phyloP scores from a whole-genome alignment of 2,888 invertebrate genomes.

The Torymus texanus region DNA sequence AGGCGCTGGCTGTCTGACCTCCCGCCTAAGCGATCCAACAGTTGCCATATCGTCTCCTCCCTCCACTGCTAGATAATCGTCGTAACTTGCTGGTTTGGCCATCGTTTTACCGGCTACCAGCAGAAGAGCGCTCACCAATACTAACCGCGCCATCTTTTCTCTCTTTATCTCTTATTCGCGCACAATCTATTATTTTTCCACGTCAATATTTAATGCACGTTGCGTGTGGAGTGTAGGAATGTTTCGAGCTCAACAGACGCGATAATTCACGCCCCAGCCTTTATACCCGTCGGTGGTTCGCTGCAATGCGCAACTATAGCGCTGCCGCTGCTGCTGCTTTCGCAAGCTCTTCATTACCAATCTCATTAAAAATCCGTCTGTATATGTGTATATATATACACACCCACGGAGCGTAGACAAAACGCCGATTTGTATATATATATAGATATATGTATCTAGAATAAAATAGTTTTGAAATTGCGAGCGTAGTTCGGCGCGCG shows the following conservation, averaged over 20 bases:
- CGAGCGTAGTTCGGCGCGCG: background rate
- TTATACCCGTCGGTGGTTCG: slow-evolving; percentile 6
- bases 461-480: slow-evolving; percentile 28
- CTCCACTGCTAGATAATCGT: slow-evolving; percentile 53
- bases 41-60: slow-evolving; percentile 59
- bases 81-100: slow-evolving; percentile 58
- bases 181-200: background rate
- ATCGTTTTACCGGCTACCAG: no score
- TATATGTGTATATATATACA: no score
- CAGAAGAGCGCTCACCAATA: no score
- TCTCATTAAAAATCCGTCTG: slow-evolving; percentile 33
- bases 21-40: slow-evolving; percentile 61
- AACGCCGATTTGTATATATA: no score
- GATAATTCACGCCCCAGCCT: background rate
- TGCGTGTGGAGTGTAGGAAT: background rate
- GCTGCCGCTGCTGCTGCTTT: background rate
- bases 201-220: background rate
- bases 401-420: no score
- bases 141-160: slow-evolving; percentile 2
- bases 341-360: slow-evolving; percentile 39
- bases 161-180: background rate
- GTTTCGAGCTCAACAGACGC: background rate
- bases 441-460: no score
- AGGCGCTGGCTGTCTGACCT: slow-evolving; percentile 59
- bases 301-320: no score